Conservation (phyloP, 2,113 vertebrate species). For the Crotalus tigris region DNA sequence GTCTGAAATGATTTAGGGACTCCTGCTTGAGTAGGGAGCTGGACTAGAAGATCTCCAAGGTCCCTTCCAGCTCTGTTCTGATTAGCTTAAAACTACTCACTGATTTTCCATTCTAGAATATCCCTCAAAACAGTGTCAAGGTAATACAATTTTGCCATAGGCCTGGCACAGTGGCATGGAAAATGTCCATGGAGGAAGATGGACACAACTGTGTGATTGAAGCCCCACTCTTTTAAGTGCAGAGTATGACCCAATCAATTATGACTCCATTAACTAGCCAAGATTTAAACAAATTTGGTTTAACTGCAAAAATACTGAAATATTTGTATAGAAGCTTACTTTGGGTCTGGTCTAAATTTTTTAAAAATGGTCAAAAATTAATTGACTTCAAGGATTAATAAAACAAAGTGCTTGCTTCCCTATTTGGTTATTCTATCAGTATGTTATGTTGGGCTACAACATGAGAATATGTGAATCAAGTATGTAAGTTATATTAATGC, state of each 20-base stretch:
- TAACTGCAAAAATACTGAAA: not conserved
- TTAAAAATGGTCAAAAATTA: not conserved
- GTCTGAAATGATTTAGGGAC: too few relatives aligned
- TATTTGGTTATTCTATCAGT: conserved; percentile 34
- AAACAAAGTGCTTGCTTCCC: not conserved
- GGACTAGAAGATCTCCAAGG: too few relatives aligned
- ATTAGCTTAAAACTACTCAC: conserved; percentile 52
- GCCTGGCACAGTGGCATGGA: not conserved
- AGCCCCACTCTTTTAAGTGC: not conserved
- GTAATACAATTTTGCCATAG: conserved; percentile 51
- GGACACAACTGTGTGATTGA: not conserved
- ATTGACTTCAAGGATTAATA: conserved; percentile 1
- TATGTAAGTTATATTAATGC: conserved; percentile 50
- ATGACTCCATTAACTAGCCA: not conserved
- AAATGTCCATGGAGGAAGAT: not conserved
- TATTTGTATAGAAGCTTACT: conserved; percentile 2
- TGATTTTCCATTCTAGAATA: conserved; percentile 57
- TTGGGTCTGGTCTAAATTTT: not conserved
- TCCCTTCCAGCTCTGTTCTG: too few relatives aligned
- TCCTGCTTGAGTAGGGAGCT: too few relatives aligned
- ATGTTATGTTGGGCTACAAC: conserved; percentile 35
- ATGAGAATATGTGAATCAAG: conserved; percentile 38
- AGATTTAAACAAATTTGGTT: not conserved
- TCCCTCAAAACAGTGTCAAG: conserved; percentile 56
- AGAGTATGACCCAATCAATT: not conserved